phyloP scores from a whole-genome alignment of 2,888 invertebrate species.

The Macrosiphum euphorbiae region DNA sequence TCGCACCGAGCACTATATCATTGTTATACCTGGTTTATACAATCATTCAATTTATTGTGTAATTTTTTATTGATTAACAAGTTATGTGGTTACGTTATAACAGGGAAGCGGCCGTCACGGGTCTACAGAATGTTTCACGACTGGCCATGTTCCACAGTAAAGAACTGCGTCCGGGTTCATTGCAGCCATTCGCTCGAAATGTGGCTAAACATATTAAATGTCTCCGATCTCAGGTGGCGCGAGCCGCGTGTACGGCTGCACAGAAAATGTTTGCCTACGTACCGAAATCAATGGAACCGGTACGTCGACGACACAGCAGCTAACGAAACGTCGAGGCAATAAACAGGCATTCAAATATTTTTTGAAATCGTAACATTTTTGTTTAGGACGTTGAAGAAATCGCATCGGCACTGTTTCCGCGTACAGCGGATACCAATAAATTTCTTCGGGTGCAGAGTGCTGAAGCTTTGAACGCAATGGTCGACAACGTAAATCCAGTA shows the following conservation, averaged over 20 bases:
- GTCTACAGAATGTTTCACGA: slow-evolving; percentile 79
- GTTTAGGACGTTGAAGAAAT: slow-evolving; percentile 87
- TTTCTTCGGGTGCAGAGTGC: slow-evolving; percentile 93
- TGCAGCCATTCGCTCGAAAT: slow-evolving; percentile 78
- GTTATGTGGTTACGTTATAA: background rate
- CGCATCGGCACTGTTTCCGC: slow-evolving; percentile 83
- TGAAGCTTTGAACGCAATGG: slow-evolving; percentile 84
- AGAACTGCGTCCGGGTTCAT: slow-evolving; percentile 74
- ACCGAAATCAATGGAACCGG: slow-evolving; percentile 74
- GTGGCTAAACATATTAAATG: slow-evolving; percentile 86
- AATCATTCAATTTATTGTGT: background rate
- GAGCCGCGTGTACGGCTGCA: slow-evolving; percentile 87
- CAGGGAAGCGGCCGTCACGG: slow-evolving; percentile 83
- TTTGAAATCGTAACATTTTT: background rate
- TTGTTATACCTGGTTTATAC: background rate
- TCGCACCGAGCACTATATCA: background rate
- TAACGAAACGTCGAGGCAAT: background rate
- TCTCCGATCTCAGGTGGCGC: slow-evolving; percentile 91
- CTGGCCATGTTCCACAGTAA: slow-evolving; percentile 79
- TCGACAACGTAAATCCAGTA: slow-evolving; percentile 80
- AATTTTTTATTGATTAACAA: background rate
- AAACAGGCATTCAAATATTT: background rate
- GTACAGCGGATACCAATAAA: slow-evolving; percentile 93
- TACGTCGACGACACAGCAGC: slow-evolving; percentile 70
- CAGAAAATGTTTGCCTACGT: slow-evolving; percentile 83